These are phyloP conservation scores for Monoplex corrugatus DNA, from an alignment of 2,888 invertebrate species.

Conservation along the genomic window DNA sequence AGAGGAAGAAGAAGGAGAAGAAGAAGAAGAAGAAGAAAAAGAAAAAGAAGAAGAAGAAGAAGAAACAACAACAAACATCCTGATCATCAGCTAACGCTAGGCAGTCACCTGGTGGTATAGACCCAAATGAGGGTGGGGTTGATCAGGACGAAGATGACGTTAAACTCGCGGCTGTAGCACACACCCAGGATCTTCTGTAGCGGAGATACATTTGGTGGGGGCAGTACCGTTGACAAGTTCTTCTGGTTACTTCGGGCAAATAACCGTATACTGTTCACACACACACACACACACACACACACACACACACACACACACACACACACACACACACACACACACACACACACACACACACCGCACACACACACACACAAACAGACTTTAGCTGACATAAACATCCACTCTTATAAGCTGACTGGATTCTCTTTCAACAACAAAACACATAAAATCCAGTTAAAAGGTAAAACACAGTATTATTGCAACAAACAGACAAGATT, in stretches of 20 bases:
- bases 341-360: conserved; percentile 11
- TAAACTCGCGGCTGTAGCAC: conserved; percentile 78
- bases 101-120: conserved; percentile 79
- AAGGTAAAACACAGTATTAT: too few relatives aligned
- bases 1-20: too few relatives aligned
- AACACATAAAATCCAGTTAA: too few relatives aligned
- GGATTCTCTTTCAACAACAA: not conserved
- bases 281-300: not conserved
- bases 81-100: too few relatives aligned
- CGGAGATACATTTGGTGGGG: conserved; percentile 79
- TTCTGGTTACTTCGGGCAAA: conserved; percentile 73
- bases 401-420: too few relatives aligned
- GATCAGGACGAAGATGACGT: conserved; percentile 77
- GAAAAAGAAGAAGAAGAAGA: too few relatives aligned
- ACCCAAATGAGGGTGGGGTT: conserved; percentile 76
- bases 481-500: too few relatives aligned
- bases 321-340: not conserved
- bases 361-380: conserved; percentile 29
- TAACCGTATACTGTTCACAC: conserved; percentile 73
- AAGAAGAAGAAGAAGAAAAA: too few relatives aligned
- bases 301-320: conserved; percentile 14
- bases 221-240: conserved; percentile 79
- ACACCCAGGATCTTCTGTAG: conserved; percentile 73
- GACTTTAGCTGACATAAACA: too few relatives aligned
- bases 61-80: too few relatives aligned